These are phyloP conservation scores for Proterorhinus semilunaris DNA, from an alignment of 2,113 vertebrate species.

Conservation along the genomic window DNA sequence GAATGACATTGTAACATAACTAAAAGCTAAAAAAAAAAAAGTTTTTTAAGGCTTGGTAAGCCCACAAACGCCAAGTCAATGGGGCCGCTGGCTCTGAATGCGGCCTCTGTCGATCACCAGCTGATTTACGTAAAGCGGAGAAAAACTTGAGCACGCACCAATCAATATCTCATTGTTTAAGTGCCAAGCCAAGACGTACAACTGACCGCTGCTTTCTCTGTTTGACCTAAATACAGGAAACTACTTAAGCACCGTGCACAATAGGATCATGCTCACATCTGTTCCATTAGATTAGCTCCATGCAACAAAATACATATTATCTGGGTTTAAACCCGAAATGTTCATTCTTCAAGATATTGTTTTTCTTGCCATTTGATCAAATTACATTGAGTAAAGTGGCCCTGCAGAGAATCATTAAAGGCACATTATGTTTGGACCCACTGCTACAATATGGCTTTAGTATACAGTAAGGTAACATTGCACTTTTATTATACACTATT, in stretches of 20 bases:
- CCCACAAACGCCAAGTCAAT: conserved; percentile 37
- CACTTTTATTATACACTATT: background rate
- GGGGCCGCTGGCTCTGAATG: conserved; percentile 20
- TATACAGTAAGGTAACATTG: background rate
- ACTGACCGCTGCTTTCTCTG: conserved; percentile 20
- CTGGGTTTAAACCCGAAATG: background rate
- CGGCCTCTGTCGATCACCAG: conserved; percentile 50
- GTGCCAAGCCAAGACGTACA: conserved; percentile 53
- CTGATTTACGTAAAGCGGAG: conserved; percentile 60
- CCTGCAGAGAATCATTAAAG: background rate
- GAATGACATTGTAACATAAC: too few species aligned
- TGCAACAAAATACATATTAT: background rate
- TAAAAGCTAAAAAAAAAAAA: background rate
- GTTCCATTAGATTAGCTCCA: background rate
- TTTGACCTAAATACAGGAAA: conserved; percentile 14
- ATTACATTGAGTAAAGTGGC: conserved; percentile 8
- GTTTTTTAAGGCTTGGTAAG: conserved; percentile 50
- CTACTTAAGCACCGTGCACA: background rate
- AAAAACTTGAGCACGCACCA: conserved; percentile 44
- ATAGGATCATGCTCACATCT: background rate
- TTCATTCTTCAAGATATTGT: background rate
- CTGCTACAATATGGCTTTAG: background rate
- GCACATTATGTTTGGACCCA: conserved; percentile 3
- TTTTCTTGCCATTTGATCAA: conserved; percentile 6
- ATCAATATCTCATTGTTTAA: conserved; percentile 73